Base-by-base conservation (phyloP, 2,113 vertebrate species). In the Bostrychus sinensis region DNA sequence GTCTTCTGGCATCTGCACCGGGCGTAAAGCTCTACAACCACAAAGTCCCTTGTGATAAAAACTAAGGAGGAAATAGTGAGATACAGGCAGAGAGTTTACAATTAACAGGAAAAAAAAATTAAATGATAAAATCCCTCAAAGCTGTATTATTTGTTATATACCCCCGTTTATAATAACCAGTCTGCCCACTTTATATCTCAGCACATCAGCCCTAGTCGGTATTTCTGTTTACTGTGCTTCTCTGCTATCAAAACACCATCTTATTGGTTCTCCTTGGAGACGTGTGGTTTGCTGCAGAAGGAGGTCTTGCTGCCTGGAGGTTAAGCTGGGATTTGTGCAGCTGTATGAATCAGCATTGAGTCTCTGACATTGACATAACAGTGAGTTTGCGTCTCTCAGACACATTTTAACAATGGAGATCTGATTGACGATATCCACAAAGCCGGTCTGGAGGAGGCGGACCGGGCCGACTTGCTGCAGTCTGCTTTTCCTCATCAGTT, bases 331-430 rank as follows among this genome's bases (percentile, higher is more conserved):
- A 88, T 90, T 90, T 89, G 84, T 70, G 87, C 19, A n/a, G 65
- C 78, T 80, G 70, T 86, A 84, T 88, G 86, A 90, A 89, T 89
- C 84, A 87, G 84, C 88, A 88, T 88, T 90, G 88, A 86, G 74
- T 62, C 77, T 46, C 72, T 87, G 89, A 90, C 91, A 89, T 80
- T 86, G 85, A 90, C 88, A 90, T 82, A 91, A 89, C 82, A 80
- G 80, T 62, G 66, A 84, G 88, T 83, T 80, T 83, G 69, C 65
- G 58, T 85, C 25, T 81, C 80, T 82, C 74, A 85, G 87, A 86
- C 88, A 81, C 68, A 84, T 74, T 91, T 91, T 88, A 90, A 86
- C 82, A 72, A 91, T 89, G 82, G 82, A 90, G 89, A 91, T 91
- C 80, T 85, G 77, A 82, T 86, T 86, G 87, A 77, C 79, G 85